Evolutionary conservation across 2,113 vertebrate genomes (phyloP).

Genomic region (Cynocephalus volans): DNA sequence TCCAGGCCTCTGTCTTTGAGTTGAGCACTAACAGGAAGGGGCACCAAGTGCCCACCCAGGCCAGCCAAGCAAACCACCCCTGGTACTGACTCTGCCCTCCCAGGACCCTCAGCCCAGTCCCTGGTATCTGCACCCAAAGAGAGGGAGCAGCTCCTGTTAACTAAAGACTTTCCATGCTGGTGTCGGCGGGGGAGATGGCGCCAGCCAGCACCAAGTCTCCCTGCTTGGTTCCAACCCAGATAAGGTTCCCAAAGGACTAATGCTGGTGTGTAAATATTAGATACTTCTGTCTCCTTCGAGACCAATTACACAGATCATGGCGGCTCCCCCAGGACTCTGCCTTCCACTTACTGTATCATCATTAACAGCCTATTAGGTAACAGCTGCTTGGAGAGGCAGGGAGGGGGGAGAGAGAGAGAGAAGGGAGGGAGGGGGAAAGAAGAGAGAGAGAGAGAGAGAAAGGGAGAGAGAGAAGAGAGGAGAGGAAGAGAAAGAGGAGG

Average conservation of each 20-base stretch:
- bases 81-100: not conserved
- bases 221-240: slow-evolving; percentile 79
- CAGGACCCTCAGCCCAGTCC: not conserved
- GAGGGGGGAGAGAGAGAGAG: not conserved
- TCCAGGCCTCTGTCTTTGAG: no score
- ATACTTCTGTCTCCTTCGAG: slow-evolving; percentile 90
- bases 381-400: slow-evolving; percentile 85
- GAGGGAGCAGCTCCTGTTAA: not conserved
- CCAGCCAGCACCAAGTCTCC: slow-evolving; percentile 75
- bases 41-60: rapidly evolving
- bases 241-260: slow-evolving; percentile 87
- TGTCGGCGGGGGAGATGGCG: slow-evolving; percentile 59
- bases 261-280: slow-evolving; percentile 90
- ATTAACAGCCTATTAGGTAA: slow-evolving; percentile 92
- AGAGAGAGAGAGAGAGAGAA: not conserved
- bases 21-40: not conserved
- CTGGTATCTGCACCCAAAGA: not conserved
- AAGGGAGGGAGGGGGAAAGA: rapidly evolving
- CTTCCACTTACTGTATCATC: slow-evolving; percentile 90
- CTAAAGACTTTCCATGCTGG: not conserved
- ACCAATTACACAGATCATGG: slow-evolving; percentile 92
- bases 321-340: slow-evolving; percentile 88
- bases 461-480: no score
- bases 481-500: rapidly evolving
- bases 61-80: not conserved